Conservation (phyloP, 1,140 invertebrate genomes). For the Argopecten irradians region DNA sequence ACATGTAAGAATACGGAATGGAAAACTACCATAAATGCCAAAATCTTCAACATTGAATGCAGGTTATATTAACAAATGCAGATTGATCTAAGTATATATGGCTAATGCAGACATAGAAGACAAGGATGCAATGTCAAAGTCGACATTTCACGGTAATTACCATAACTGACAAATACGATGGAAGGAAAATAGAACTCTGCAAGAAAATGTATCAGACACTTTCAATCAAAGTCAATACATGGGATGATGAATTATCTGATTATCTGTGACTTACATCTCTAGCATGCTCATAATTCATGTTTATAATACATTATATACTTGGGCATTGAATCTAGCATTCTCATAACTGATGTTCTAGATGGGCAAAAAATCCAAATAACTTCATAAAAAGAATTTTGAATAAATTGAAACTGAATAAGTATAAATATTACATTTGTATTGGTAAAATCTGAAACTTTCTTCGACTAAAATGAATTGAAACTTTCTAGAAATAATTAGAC, state of each 20-base stretch:
- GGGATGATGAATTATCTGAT: background rate
- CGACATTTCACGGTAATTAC: background rate
- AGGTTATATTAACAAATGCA: background rate
- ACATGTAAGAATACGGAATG: too few species aligned
- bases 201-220: background rate
- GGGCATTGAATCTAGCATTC: background rate
- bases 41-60: background rate
- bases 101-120: background rate
- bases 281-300: background rate
- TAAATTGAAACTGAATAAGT: too few species aligned
- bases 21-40: too few species aligned
- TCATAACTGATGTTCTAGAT: background rate
- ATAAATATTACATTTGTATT: too few species aligned
- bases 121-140: background rate
- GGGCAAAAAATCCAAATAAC: too few species aligned
- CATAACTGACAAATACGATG: constrained; percentile 10
- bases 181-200: constrained; percentile 14
- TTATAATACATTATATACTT: too few species aligned
- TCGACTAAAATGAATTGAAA: too few species aligned
- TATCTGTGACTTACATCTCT: too few species aligned
- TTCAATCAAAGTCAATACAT: background rate
- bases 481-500: too few species aligned
- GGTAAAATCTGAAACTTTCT: too few species aligned
- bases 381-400: too few species aligned
- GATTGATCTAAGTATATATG: background rate